Base-by-base conservation (phyloP, 2,797 vertebrate species). In the Xerus rutilus region DNA sequence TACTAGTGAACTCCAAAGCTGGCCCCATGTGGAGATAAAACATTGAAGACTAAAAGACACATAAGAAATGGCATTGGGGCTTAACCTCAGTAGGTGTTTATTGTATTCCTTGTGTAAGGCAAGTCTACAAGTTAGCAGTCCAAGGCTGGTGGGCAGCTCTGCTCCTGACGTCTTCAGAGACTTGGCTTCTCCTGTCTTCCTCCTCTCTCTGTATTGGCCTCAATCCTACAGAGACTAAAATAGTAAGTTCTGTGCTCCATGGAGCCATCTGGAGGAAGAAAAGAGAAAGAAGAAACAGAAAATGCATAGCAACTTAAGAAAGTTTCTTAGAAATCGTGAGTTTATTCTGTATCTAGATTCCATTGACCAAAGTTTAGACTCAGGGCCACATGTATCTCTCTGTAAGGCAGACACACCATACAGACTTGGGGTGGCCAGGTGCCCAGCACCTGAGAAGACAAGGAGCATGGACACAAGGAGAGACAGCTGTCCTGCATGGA, bases 381-480 rank as follows among this genome's bases (percentile, higher is more conserved):
- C 67, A 0, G 1, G 39, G 39, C 28, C 74, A 12, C 25, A 11
- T 3, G 3, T 28, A 13, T 12, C 30, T 28, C 10, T 12, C 30
- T 15, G 0, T 7, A 8, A 7, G 82, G 65, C 89, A 15, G 10
- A 20, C 1, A 21, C 2, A 3, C 21, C 67, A 39, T 0, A 10
- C 30, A 52, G 9, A 57, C n/a, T 57, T 25, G 12, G 3, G 14
- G 32, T 21, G 14, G 13, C 49, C 76, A 10, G 0, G 1, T 12
- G 10, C 32, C 43, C 49, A 39, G 57, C 28, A 7, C 9, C 32
- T 0, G 28, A 62, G 52, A 57, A 59, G 30, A 59, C 7, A 67
- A 21, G 8, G 14, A 30, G 7, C 20, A 6, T 0, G 10, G 14
- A 7, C 1, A 0, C 0, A 28, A 39, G 4, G 21, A 45, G 15